Percentiles rank a stretch among this genome's conserved stretches.
Conservation (phyloP, 1,140 invertebrate species). For the Drosophila ironensis region DNA sequence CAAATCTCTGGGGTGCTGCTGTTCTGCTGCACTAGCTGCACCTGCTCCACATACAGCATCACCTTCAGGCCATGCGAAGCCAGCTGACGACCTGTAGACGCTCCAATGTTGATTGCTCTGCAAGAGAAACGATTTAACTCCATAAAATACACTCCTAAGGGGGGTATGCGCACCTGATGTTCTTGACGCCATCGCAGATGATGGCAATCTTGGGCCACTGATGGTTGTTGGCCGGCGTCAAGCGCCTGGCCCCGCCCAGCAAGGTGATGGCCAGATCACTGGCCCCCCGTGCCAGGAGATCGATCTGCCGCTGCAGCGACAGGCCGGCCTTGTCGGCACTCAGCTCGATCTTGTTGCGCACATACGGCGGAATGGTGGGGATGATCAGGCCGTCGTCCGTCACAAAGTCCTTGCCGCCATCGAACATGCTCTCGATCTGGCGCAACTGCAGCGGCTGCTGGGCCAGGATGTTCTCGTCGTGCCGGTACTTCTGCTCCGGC, state of each 20-base stretch:
- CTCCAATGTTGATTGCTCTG: constrained; percentile 87
- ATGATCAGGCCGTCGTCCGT: constrained; percentile 91
- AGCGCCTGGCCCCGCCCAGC: constrained; percentile 87
- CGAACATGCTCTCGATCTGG: constrained; percentile 86
- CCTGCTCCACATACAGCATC: constrained; percentile 86
- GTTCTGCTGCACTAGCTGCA: constrained; percentile 81
- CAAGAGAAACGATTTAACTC: constrained; percentile 1
- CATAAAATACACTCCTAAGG: neutral
- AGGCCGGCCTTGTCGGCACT: constrained; percentile 87
- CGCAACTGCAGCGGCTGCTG: constrained; percentile 85
- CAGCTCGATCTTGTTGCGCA: constrained; percentile 86
- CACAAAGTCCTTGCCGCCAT: constrained; percentile 87
- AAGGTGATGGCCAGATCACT: constrained; percentile 90
- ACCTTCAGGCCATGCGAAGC: constrained; percentile 91
- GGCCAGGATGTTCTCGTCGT: constrained; percentile 93
- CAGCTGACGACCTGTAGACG: constrained; percentile 90
- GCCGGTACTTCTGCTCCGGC: constrained; percentile 83
- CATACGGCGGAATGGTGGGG: constrained; percentile 87
- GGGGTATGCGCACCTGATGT: constrained; percentile 42
- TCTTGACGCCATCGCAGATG: constrained; percentile 84
- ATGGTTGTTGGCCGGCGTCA: constrained; percentile 91
- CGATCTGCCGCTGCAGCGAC: constrained; percentile 86
- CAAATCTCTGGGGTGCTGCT: constrained; percentile 78
- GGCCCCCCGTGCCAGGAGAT: constrained; percentile 89
- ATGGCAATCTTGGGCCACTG: constrained; percentile 90